Evolutionary conservation across 2,113 vertebrate genomes (phyloP).

Genomic region (Oreochromis spilurus): DNA sequence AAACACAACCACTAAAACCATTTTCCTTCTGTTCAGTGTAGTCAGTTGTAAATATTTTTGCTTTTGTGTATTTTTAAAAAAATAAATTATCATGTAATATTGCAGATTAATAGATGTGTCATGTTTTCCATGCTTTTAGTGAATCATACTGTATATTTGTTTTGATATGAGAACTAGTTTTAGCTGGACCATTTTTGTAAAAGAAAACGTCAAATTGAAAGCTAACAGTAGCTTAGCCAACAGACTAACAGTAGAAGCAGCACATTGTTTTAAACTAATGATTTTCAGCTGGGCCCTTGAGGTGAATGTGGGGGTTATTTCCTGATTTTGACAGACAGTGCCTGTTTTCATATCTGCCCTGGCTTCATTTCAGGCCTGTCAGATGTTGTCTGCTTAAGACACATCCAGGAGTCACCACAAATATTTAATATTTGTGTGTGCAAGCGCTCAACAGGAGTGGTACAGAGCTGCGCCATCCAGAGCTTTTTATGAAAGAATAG

Average conservation of each 20-base stretch:
- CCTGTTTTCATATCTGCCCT: constrained; percentile 84
- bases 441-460: constrained; percentile 4
- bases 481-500: constrained; percentile 59
- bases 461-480: constrained; percentile 25
- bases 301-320: constrained; percentile 78
- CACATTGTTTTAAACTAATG: constrained; percentile 87
- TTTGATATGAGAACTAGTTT: neutral
- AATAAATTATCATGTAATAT: constrained; percentile 32
- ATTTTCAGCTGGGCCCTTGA: constrained; percentile 86
- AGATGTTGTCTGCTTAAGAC: constrained; percentile 79
- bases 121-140: neutral
- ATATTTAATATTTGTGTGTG: constrained; percentile 51
- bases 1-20: neutral
- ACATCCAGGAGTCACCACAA: constrained; percentile 73
- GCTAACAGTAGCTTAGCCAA: neutral
- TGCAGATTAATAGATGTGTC: neutral
- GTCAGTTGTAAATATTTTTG: constrained; percentile 33
- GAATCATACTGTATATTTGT: neutral
- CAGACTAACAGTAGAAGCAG: constrained; percentile 85
- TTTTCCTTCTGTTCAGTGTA: neutral
- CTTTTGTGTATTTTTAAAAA: neutral
- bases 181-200: neutral
- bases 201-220: neutral
- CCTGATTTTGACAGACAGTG: constrained; percentile 88
- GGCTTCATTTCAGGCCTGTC: constrained; percentile 80